Conservation (phyloP, 1,140 invertebrate genomes). For the Papilio glaucus region DNA sequence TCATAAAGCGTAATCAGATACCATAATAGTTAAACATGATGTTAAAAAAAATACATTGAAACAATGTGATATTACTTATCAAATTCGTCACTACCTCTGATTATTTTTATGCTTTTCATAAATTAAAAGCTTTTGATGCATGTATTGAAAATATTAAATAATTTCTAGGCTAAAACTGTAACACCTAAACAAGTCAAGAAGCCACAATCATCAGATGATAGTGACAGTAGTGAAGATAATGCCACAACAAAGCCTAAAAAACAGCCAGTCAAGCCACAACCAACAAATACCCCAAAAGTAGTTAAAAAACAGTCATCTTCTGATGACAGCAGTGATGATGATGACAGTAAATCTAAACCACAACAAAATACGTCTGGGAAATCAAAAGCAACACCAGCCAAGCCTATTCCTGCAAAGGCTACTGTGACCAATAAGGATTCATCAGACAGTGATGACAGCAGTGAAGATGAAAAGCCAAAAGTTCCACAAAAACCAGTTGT, state of each 20-base stretch:
- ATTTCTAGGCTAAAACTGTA: slow-evolving; percentile 44
- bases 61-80: slow-evolving; percentile 60
- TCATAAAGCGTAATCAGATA: slow-evolving; percentile 6
- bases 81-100: slow-evolving; percentile 80
- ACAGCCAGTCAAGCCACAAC: slow-evolving; percentile 58
- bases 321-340: slow-evolving; percentile 51
- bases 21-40: slow-evolving; percentile 52
- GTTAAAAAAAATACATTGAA: slow-evolving; percentile 56
- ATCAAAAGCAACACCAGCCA: slow-evolving; percentile 36
- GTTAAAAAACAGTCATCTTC: slow-evolving; percentile 59
- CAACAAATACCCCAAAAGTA: slow-evolving; percentile 46
- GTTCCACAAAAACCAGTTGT: slow-evolving; percentile 41
- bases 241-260: slow-evolving; percentile 64
- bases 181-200: slow-evolving; percentile 55
- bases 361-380: slow-evolving; percentile 34
- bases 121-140: neutral
- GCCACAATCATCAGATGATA: slow-evolving; percentile 61
- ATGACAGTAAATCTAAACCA: slow-evolving; percentile 33
- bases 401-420: slow-evolving; percentile 37
- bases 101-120: slow-evolving; percentile 24
- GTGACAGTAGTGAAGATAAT: slow-evolving; percentile 69
- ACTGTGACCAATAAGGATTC: slow-evolving; percentile 47
- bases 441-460: slow-evolving; percentile 54
- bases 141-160: neutral
- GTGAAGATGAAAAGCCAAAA: slow-evolving; percentile 48